phyloP scores from a whole-genome alignment of 2,113 vertebrate genomes.

The Tupaia tana region DNA sequence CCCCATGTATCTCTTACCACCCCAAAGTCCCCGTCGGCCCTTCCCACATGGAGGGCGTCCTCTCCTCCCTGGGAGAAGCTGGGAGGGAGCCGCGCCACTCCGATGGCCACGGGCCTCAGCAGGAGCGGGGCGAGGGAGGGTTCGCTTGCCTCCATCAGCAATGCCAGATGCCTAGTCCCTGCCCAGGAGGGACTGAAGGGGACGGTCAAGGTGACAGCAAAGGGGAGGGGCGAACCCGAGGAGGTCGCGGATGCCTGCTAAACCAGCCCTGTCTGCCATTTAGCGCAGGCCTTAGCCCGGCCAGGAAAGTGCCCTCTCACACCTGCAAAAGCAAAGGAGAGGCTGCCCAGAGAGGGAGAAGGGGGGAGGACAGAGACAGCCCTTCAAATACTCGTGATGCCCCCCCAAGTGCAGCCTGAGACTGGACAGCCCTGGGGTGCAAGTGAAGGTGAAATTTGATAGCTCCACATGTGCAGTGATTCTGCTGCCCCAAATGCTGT shows the following conservation, averaged over 20 bases:
- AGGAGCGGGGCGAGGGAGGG: neutral
- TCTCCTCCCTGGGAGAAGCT: neutral
- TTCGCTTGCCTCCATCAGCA: no score
- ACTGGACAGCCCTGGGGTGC: neutral
- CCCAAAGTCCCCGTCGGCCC: neutral
- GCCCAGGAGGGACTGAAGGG: slow-evolving; percentile 83
- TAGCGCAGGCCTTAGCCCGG: slow-evolving; percentile 89
- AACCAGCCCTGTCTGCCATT: slow-evolving; percentile 85
- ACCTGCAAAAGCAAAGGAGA: slow-evolving; percentile 89
- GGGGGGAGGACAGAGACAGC: slow-evolving; percentile 90
- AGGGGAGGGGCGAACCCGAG: slow-evolving; percentile 90
- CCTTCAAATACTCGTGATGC: slow-evolving; percentile 92
- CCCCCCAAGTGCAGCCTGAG: slow-evolving; percentile 92
- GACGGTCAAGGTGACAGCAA: slow-evolving; percentile 88
- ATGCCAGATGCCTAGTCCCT: neutral
- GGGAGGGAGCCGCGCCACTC: neutral
- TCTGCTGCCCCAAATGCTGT: neutral
- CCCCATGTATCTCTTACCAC: neutral
- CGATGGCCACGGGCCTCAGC: neutral
- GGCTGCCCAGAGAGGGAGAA: slow-evolving; percentile 91
- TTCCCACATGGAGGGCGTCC: neutral
- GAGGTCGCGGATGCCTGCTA: slow-evolving; percentile 88
- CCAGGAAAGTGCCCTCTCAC: slow-evolving; percentile 89
- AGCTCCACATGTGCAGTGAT: neutral
- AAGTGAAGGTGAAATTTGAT: neutral